Base-by-base conservation (phyloP, 2,113 vertebrate genomes). In the Tychaedon coryphoeus region DNA sequence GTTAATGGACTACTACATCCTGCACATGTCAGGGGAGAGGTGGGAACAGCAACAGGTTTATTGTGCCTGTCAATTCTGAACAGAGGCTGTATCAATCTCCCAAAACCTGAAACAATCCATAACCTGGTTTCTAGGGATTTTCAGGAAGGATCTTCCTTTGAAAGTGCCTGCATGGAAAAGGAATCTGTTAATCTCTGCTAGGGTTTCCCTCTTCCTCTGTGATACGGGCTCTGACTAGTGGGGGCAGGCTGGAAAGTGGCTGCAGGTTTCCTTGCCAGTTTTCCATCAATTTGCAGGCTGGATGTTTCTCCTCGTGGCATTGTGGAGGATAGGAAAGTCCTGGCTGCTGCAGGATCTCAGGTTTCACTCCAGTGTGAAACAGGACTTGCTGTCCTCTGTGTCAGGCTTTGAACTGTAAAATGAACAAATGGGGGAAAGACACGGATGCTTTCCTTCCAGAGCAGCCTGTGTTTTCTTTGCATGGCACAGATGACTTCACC, bases 381-480 rank as follows among this genome's bases (percentile, higher is more conserved):
- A 7, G 24, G 17, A 60, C 31, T 66, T 62, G 45, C 19, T 80
- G 6, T 54, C 10, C 7, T 26, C 31, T 0, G 0, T 74, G 48
- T 54, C 42, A 45, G 34, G 14, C 18, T 95, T 90, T 79, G 71
- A 86, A 51, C 29, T 72, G 19, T 17, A 61, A 75, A 56, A 15
- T 22, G 8, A 74, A 47, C 43, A 78, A 88, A 53, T 3, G 38
- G 36, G 3, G 60, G 24, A 51, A 65, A 92, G 90, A 34, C n/a
- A 51, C 0, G 0, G 48, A 28, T 0, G 1, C 22, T 50, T 78
- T 43, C 5, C 1, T 79, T 61, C 36, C 48, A 70, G 6, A 83
- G 11, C 54, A 82, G n/a, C 19, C 66, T 79, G 16, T 78, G 26
- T 57, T 88, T 88, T 67, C 61, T 79, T 79, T 56, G 17, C 19